Evolutionary conservation across 2,113 vertebrate species (phyloP), one percentile per base, ranked within the genome.

Genomic region (Recurvirostra avosetta): DNA sequence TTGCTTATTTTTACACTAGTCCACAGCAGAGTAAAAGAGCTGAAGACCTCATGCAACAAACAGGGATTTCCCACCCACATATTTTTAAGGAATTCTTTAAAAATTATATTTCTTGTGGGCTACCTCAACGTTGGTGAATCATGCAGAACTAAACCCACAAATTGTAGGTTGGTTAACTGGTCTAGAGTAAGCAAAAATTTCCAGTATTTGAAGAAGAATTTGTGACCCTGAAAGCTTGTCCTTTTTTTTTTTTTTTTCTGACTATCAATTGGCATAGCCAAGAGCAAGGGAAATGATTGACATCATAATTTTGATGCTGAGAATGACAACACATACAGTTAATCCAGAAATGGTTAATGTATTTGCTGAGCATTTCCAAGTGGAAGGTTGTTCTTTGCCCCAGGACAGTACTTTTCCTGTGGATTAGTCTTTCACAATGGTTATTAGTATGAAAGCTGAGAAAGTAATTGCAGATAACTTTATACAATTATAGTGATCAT

Each of bases 121-220:
- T 87, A 32, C 88, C 80, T 92, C 66, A 75, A 18, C 1, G 10
- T 10, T 82, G 61, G 53, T 94, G 83, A 95, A 68, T 95, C 97
- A 92, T 79, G 49, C 3, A 2, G 61, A 50, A 66, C 47, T 83
- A 74, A 90, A 71, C 18, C 61, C 79, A 50, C 58, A 89, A 63
- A 94, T 92, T 89, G 70, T 8, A 87, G 22, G 19, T 89, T 75
- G 83, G 36, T 91, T 94, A 75, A 67, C 59, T 27, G 32, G 86
- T 72, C 45, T 62, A 72, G 26, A 85, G 81, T 78, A 91, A 96
- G 85, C 56, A 96, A 26, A 87, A 49, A 76, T 45, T 93, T 96
- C 94, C 88, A 89, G 94, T 94, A 95, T 49, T 65, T 89, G 92
- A 75, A 68, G 53, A 91, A 71, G 47, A 77, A 78, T 89, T 86